Conservation (phyloP, 2,113 vertebrate species). For the Oryzias woworae region DNA sequence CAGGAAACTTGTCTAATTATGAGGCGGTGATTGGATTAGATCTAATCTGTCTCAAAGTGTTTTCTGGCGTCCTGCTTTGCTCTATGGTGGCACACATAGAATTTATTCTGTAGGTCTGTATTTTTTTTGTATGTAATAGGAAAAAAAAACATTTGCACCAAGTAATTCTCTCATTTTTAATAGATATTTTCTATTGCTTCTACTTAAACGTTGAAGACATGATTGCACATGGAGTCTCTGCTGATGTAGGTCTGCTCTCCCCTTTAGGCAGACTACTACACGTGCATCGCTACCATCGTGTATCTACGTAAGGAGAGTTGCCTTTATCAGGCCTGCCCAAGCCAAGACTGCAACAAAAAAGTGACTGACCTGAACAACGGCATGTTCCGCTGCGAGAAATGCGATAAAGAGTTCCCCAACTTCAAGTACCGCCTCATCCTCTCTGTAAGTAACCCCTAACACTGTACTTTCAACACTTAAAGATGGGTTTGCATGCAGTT, state of each 20-base stretch:
- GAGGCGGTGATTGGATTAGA: no score
- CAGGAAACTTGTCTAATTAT: no score
- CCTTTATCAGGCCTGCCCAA: slow-evolving; percentile 94
- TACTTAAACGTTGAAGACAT: neutral
- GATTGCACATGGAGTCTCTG: slow-evolving; percentile 1
- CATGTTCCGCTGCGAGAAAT: slow-evolving; percentile 95
- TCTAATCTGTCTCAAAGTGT: no score
- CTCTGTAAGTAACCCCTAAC: slow-evolving; percentile 80
- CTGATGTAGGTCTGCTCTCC: neutral
- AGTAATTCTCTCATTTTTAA: no score
- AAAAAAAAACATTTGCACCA: no score
- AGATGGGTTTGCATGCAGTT: no score
- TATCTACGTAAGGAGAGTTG: slow-evolving; percentile 95
- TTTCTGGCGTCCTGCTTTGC: no score
- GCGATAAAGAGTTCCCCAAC: slow-evolving; percentile 92
- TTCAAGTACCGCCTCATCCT: slow-evolving; percentile 98
- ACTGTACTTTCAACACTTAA: neutral
- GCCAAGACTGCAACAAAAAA: slow-evolving; percentile 96
- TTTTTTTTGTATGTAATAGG: no score
- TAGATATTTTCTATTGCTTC: no score
- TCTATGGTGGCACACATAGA: no score
- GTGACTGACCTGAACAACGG: slow-evolving; percentile 96
- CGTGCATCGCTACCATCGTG: slow-evolving; percentile 87
- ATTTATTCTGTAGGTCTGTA: no score
- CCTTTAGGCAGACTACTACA: slow-evolving; percentile 91